These are phyloP conservation scores for Parnassius orleans DNA, from an alignment of 2,888 invertebrate species.

Conservation along the genomic window DNA sequence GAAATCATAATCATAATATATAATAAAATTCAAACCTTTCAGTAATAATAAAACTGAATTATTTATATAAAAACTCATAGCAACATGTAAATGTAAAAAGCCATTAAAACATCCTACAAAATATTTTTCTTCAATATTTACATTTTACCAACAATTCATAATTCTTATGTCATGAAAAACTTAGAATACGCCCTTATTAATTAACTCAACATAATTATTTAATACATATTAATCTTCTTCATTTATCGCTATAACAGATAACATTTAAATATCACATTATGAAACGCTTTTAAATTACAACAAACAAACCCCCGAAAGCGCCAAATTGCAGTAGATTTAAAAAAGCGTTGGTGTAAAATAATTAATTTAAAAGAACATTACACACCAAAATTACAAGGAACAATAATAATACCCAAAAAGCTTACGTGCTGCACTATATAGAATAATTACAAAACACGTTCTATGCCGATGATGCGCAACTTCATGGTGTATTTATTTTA, in stretches of 20 bases:
- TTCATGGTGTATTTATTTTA: not conserved
- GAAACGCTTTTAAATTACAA: slow-evolving; percentile 65
- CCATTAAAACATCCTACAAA: not conserved
- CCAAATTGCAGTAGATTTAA: slow-evolving; percentile 56
- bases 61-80: not conserved
- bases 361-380: slow-evolving; percentile 39
- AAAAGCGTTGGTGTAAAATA: slow-evolving; percentile 14
- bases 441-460: too few relatives aligned
- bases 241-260: slow-evolving; percentile 76
- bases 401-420: slow-evolving; percentile 34
- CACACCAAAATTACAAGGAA: slow-evolving; percentile 50
- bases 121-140: not conserved
- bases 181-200: slow-evolving; percentile 55
- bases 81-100: not conserved
- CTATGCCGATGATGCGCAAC: not conserved
- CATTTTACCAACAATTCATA: not conserved
- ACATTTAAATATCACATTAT: slow-evolving; percentile 79
- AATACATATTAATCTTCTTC: slow-evolving; percentile 46
- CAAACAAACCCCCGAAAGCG: slow-evolving; percentile 62
- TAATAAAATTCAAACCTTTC: not conserved
- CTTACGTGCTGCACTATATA: slow-evolving; percentile 1
- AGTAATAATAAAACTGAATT: not conserved
- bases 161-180: slow-evolving; percentile 65
- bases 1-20: too few relatives aligned
- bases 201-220: slow-evolving; percentile 58